phyloP scores from a whole-genome alignment of 53 echinoderm and acorn worm species.

The Stichopus horrens region DNA sequence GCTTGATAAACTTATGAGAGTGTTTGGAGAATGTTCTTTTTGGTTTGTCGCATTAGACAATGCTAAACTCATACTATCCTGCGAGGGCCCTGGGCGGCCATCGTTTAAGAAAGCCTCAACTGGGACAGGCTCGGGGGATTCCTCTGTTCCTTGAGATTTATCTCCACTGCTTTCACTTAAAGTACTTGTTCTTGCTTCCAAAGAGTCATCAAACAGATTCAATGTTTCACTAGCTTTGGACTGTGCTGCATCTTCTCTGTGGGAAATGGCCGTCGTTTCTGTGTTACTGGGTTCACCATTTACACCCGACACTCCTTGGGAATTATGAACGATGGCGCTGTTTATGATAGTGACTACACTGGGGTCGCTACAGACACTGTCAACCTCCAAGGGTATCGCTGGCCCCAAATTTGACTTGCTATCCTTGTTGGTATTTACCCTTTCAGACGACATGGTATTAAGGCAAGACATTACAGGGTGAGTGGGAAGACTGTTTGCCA shows the following conservation, averaged over 20 bases:
- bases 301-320: constrained; percentile 14
- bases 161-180: background rate
- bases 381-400: constrained; percentile 8
- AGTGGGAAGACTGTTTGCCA: constrained; percentile 31
- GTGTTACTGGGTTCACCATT: background rate
- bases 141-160: background rate
- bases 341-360: constrained; percentile 13
- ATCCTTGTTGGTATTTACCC: background rate
- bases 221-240: background rate
- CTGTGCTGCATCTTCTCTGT: background rate
- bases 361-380: constrained; percentile 19
- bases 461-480: constrained; percentile 30
- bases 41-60: background rate
- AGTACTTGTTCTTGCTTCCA: constrained; percentile 10
- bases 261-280: background rate
- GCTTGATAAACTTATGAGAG: constrained; percentile 5
- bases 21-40: background rate
- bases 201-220: constrained; percentile 28
- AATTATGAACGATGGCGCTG: constrained; percentile 15
- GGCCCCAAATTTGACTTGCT: background rate
- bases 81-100: constrained; percentile 8
- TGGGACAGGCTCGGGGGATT: background rate
- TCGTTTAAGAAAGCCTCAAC: constrained; percentile 24
- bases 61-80: constrained; percentile 12
- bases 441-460: constrained; percentile 20